Conservation (phyloP, 2,888 invertebrate genomes). For the Bugulina stolonifera region DNA sequence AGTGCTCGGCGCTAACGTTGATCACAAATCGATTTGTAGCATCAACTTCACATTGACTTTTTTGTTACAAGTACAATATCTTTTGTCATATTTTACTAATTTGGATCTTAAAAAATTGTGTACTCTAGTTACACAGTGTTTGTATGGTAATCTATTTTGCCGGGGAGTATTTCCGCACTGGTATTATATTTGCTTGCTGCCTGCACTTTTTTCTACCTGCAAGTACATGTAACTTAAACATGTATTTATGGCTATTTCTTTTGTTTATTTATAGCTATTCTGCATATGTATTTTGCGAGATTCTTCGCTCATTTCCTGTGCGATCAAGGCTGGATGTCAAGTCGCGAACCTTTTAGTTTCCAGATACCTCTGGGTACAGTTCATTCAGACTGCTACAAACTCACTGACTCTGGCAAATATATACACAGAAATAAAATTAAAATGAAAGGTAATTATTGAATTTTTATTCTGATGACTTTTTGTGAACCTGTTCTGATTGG, state of each 20-base stretch:
- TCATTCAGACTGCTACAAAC: conserved; percentile 48
- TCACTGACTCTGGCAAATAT: conserved; percentile 74
- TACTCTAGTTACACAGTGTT: no score
- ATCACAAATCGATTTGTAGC: no score
- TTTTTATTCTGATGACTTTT: no score
- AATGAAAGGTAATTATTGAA: background rate
- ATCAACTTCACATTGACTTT: no score
- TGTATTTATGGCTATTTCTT: background rate
- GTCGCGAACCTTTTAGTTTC: conserved; percentile 80
- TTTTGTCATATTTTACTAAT: no score
- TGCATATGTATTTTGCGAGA: conserved; percentile 94
- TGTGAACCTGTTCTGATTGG: no score
- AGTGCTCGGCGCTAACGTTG: no score
- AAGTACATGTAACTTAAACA: background rate
- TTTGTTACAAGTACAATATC: no score
- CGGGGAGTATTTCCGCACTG: no score
- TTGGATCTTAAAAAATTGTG: no score
- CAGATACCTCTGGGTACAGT: conserved; percentile 89
- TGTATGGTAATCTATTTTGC: no score
- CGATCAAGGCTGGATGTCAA: conserved; percentile 65
- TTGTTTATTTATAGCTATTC: conserved; percentile 61
- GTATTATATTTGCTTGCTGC: no score
- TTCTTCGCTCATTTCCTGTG: conserved; percentile 83
- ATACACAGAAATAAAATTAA: conserved; percentile 64
- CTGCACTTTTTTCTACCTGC: background rate